A percentile compares a stretch with the other conserved stretches of the same genome.
These are phyloP conservation scores for Notarius quadriscutis DNA, from an alignment of 2,113 vertebrate species.

Conservation along the genomic window DNA sequence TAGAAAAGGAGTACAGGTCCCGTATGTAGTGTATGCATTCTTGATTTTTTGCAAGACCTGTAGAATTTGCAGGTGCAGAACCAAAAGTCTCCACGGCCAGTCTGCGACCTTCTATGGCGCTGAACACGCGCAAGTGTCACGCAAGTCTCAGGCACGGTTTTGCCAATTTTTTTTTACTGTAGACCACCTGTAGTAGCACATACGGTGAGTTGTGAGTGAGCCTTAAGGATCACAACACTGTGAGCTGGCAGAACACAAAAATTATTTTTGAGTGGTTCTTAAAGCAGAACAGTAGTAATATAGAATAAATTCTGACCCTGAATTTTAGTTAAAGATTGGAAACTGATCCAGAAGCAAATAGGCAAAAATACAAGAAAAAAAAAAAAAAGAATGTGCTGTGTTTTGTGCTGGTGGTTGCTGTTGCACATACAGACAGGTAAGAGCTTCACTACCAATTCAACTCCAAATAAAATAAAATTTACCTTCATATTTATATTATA, in stretches of 20 bases:
- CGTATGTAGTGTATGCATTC: too few species aligned
- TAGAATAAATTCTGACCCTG: neutral
- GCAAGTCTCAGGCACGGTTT: too few species aligned
- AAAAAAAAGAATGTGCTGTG: neutral
- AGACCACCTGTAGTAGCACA: too few species aligned
- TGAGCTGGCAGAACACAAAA: neutral
- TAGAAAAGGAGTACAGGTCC: too few species aligned
- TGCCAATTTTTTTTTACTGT: too few species aligned
- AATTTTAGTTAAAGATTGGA: neutral
- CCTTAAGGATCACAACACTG: neutral
- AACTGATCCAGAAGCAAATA: neutral
- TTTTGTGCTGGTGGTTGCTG: neutral
- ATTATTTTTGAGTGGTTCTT: neutral
- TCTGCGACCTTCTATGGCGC: too few species aligned
- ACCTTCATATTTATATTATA: neutral
- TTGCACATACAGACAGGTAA: neutral
- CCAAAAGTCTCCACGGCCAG: too few species aligned
- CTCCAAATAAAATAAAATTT: neutral
- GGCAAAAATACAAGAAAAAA: neutral
- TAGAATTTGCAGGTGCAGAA: too few species aligned
- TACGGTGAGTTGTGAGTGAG: too few species aligned
- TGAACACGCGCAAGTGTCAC: too few species aligned
- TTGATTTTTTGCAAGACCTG: too few species aligned
- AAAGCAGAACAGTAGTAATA: neutral
- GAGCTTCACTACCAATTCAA: neutral